Base-by-base conservation (phyloP, 2,888 invertebrate genomes). In the Watsonalla binaria region DNA sequence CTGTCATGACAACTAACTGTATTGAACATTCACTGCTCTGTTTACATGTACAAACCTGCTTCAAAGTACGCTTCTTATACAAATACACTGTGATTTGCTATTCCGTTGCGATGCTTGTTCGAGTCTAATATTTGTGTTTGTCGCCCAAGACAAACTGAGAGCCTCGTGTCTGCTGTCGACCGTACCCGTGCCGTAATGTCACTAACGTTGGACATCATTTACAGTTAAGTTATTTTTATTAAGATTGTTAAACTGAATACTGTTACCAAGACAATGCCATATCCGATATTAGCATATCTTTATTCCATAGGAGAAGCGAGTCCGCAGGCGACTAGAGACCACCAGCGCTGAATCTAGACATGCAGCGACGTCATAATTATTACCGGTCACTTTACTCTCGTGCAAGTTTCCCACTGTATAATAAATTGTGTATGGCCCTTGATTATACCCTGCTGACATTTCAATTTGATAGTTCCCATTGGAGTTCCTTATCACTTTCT, bases 51-150 rank as follows among this genome's bases (percentile, higher is more conserved):
- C 77, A 74, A 78, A 77, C 79, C 75, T 68, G 80, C 74, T 72
- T 80, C 81, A 72, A 80, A 83, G 82, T 84, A 80, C 78, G 78
- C 78, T 78, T 76, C 80, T 78, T 82, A 73, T 68, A 78, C 81
- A 87, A 88, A 87, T 79, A 85, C 70, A 63, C 72, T 71, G 80
- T 81, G 85, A 85, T 88, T 88, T 87, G 86, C 86, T 88, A 87
- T 88, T 87, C 85, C 82, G 80, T 80, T 77, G 75, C 70, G 71
- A 72, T 80, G 82, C 76, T 84, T 84, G 85, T 81, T 81, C 78
- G 68, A 66, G 76, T 70, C 80, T 76, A 82, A 86, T 88, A 87
- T 90, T 89, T 89, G 86, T 84, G 84, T 86, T 86, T 82, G 85
- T 76, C 78, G 72, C 78, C 76, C 68, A 81, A 86, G 78, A 86